phyloP scores from a whole-genome alignment of 2,113 vertebrate species.

The Perca schrenkii region DNA sequence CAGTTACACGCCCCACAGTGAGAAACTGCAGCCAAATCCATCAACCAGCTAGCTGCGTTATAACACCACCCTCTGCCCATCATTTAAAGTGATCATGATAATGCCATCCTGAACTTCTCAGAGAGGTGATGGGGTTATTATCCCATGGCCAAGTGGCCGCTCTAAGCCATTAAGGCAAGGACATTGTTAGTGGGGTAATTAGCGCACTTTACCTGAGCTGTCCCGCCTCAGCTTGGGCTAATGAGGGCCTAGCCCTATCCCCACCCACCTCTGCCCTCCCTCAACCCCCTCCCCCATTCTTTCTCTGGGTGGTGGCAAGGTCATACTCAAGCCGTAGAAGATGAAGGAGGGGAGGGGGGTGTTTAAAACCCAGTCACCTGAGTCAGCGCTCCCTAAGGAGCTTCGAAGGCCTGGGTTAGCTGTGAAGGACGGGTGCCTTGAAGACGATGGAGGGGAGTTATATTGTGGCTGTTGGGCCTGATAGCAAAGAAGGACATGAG shows the following conservation, averaged over 20 bases:
- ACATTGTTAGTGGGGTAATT: constrained; percentile 85
- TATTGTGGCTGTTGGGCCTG: constrained; percentile 51
- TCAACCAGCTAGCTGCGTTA: constrained; percentile 48
- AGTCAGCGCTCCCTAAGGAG: constrained; percentile 87
- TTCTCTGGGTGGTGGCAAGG: constrained; percentile 83
- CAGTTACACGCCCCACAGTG: constrained; percentile 10
- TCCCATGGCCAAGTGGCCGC: constrained; percentile 74
- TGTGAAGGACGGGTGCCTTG: constrained; percentile 59
- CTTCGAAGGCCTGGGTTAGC: constrained; percentile 60
- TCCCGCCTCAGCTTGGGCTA: constrained; percentile 78
- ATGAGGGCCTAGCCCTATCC: constrained; percentile 77
- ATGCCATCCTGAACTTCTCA: constrained; percentile 78
- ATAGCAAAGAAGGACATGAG: constrained; percentile 83
- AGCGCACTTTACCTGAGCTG: constrained; percentile 82
- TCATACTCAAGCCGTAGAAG: constrained; percentile 74
- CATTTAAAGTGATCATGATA: constrained; percentile 79
- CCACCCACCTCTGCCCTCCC: constrained; percentile 63
- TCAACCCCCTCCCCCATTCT: constrained; percentile 42
- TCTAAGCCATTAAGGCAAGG: constrained; percentile 83
- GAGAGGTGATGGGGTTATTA: constrained; percentile 80
- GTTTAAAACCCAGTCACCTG: constrained; percentile 85
- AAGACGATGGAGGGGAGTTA: constrained; percentile 38
- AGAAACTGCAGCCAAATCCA: constrained; percentile 43
- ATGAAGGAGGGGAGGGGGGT: constrained; percentile 53
- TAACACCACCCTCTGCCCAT: constrained; percentile 68